Evolutionary conservation across 2,113 vertebrate genomes (phyloP).

Genomic region (Cynopterus brachyotis): DNA sequence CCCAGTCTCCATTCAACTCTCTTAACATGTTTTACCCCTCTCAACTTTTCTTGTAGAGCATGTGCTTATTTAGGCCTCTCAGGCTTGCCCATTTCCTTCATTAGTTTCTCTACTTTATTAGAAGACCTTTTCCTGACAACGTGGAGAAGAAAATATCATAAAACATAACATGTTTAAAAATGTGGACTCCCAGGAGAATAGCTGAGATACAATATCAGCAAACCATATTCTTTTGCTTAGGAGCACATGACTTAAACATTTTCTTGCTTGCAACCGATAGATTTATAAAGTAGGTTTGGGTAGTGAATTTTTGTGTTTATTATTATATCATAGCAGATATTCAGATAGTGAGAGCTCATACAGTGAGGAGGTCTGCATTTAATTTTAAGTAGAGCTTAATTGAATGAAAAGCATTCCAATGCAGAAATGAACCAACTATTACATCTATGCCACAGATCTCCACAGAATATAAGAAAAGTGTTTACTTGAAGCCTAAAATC

Average conservation of each 20-base stretch:
- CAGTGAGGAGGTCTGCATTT: neutral
- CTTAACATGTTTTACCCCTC: neutral
- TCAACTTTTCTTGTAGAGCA: neutral
- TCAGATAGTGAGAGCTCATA: neutral
- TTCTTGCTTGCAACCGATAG: neutral
- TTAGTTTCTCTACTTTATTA: neutral
- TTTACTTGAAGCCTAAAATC: neutral
- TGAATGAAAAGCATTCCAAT: conserved; percentile 22
- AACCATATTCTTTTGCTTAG: neutral
- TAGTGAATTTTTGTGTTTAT: neutral
- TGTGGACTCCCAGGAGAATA: neutral
- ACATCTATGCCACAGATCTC: neutral
- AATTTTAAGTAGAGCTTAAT: conserved; percentile 5
- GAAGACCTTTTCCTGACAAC: neutral
- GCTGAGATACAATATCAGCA: neutral
- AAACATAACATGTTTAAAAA: neutral
- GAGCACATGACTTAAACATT: neutral
- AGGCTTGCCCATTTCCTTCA: neutral
- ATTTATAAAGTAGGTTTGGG: neutral
- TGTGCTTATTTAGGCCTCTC: neutral
- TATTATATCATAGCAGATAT: neutral
- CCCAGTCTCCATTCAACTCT: neutral
- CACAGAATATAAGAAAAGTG: neutral
- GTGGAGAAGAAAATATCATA: neutral
- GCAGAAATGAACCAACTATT: neutral